These are phyloP conservation scores for Kryptopterus vitreolus DNA, from an alignment of 2,797 vertebrate species.

Conservation along the genomic window DNA sequence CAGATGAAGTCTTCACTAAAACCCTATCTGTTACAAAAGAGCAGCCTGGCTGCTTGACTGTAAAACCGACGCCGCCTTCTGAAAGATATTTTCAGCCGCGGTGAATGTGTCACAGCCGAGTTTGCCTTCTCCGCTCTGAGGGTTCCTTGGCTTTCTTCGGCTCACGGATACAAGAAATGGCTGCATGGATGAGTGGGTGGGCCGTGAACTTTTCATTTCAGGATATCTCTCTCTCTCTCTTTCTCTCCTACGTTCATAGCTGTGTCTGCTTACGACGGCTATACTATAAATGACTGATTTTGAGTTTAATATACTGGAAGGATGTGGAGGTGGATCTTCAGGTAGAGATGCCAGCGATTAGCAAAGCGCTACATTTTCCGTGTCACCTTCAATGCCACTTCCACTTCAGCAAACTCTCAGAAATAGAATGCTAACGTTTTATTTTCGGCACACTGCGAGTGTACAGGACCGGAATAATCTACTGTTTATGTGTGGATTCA, in stretches of 20 bases:
- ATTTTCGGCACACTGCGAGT: neutral
- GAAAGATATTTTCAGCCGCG: constrained; percentile 35
- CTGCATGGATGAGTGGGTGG: constrained; percentile 31
- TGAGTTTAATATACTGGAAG: neutral
- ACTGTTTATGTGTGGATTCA: neutral
- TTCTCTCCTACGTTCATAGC: neutral
- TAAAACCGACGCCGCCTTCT: constrained; percentile 26
- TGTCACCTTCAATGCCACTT: neutral
- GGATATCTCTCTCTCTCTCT: constrained; percentile 7
- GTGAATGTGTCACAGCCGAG: constrained; percentile 37
- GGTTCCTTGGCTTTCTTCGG: constrained; percentile 10
- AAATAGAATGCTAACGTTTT: neutral
- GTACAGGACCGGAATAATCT: neutral
- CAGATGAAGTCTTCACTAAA: constrained; percentile 26
- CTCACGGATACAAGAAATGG: constrained; percentile 22
- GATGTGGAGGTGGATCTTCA: neutral
- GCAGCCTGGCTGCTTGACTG: constrained; percentile 13
- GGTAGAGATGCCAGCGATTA: neutral
- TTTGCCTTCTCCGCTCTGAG: constrained; percentile 17
- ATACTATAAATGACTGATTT: constrained; percentile 1
- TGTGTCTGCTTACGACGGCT: neutral
- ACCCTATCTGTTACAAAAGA: constrained; percentile 23
- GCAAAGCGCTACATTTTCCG: neutral
- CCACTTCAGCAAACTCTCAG: neutral
- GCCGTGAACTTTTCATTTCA: constrained; percentile 32